Base-by-base conservation (phyloP, 2,797 vertebrate genomes). In the Rhodeus uyekii region DNA sequence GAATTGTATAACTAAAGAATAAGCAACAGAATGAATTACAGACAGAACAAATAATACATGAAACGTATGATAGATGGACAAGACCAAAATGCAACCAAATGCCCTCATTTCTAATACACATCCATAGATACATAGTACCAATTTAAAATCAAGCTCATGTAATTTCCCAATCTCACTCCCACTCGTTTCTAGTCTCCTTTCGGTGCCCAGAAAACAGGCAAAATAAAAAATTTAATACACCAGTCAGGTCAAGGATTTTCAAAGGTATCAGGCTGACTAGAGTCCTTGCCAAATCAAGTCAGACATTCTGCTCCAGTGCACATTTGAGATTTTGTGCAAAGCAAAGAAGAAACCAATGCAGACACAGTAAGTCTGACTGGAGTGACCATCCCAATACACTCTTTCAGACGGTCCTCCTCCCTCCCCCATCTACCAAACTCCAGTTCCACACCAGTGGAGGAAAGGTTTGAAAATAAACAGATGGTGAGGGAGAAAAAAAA, bases 381-480 rank as follows among this genome's bases (percentile, higher is more conserved):
- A 76, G 63, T 71, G 73, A 69, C 67, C 22, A 34, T 84, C 82
- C 80, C 76, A 67, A 78, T 82, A 16, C 38, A 65, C 76, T 65
- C 68, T 71, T 76, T 48, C 9, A 53, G 78, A 53, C 67, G 68
- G 22, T 61, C 44, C 8, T 60, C 68, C 38, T 12, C 14, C 58
- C 65, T 55, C 13, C 32, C 63, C 60, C 3, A 48, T 34, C 46
- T 42, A 42, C 60, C 50, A 65, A 81, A 82, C 78, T 60, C 74
- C 64, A 42, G 79, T 86, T 87, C 81, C 42, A 44, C 83, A 80
- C 80, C 44, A 83, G 34, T 63, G 84, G 55, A 86, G 85, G 44
- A 60, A 55, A 73, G 69, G 44, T 82, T 81, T 39, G 36, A 76
- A 82, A 84, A 80, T 67, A 84, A 85, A 84, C 86, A 89, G 86